Conservation (phyloP, 2,888 invertebrate species). For the Lutraria lutraria region DNA sequence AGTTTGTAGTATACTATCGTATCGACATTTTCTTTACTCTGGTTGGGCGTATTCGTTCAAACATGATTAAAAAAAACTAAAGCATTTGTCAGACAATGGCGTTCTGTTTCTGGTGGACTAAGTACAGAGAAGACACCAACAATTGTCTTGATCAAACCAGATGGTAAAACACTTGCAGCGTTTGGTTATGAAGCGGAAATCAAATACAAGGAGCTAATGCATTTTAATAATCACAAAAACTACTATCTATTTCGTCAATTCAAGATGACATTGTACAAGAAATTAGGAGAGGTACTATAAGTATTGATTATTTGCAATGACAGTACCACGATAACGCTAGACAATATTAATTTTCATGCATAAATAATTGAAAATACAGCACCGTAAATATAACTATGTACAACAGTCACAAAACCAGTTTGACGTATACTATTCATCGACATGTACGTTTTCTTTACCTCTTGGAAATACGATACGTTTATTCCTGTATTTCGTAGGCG, state of each 20-base stretch:
- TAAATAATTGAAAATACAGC: too few relatives aligned
- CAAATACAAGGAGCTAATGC: constrained; percentile 31
- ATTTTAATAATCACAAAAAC: constrained; percentile 16
- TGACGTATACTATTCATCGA: not conserved
- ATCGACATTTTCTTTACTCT: not conserved
- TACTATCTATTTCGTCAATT: constrained; percentile 47
- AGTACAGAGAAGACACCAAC: constrained; percentile 47
- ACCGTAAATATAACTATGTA: not conserved
- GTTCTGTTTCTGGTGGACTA: constrained; percentile 17
- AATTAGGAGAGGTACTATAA: constrained; percentile 1
- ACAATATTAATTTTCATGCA: not conserved
- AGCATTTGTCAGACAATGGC: constrained; percentile 37
- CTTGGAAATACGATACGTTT: too few relatives aligned
- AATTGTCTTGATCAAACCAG: constrained; percentile 38
- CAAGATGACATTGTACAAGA: constrained; percentile 49
- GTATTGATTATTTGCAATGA: too few relatives aligned
- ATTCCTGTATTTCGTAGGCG: too few relatives aligned
- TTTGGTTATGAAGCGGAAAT: constrained; percentile 45
- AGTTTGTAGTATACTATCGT: not conserved
- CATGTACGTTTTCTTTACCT: not conserved
- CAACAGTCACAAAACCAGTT: not conserved
- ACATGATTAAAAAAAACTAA: constrained; percentile 27
- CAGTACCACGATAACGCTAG: too few relatives aligned
- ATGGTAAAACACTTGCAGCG: constrained; percentile 34
- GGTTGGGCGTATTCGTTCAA: constrained; percentile 50